Percentiles rank a stretch among this genome's conserved stretches.
These are phyloP conservation scores for Fissipunctia ypsillon DNA, from an alignment of 2,888 invertebrate species.

Conservation along the genomic window DNA sequence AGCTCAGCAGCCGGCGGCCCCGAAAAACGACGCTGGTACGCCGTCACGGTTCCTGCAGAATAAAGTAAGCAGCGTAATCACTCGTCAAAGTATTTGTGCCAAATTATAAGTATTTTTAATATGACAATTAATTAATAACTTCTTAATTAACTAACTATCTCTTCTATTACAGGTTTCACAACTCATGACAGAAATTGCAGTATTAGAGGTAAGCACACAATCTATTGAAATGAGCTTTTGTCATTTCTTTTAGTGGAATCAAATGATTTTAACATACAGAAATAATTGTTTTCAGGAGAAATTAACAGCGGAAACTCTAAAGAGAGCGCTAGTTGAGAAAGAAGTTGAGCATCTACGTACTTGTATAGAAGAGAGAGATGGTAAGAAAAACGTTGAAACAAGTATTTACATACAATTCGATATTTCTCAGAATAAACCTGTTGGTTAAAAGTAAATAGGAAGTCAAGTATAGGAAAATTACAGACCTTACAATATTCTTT, in stretches of 20 bases:
- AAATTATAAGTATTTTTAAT: background rate
- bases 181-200: slow-evolving; percentile 77
- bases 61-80: slow-evolving; percentile 58
- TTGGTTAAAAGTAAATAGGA: background rate
- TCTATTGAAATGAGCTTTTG: background rate
- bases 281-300: slow-evolving; percentile 74
- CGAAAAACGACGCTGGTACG: slow-evolving; percentile 56
- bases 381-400: slow-evolving; percentile 61
- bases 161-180: slow-evolving; percentile 73
- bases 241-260: background rate
- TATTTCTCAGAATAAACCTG: background rate
- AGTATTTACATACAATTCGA: background rate
- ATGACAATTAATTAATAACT: background rate
- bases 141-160: background rate
- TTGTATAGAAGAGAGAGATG: slow-evolving; percentile 84
- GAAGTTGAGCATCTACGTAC: slow-evolving; percentile 81
- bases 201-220: slow-evolving; percentile 78
- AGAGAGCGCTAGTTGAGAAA: slow-evolving; percentile 77
- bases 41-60: slow-evolving; percentile 70
- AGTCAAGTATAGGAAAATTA: background rate
- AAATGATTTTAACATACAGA: background rate
- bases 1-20: slow-evolving; percentile 48
- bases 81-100: background rate
- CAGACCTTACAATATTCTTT: slow-evolving; percentile 31
- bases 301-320: slow-evolving; percentile 75